Percentiles rank a stretch among this genome's conserved stretches.
Evolutionary conservation across 1,140 invertebrate species (phyloP).

Genomic region (Phenacoccus solenopsis): DNA sequence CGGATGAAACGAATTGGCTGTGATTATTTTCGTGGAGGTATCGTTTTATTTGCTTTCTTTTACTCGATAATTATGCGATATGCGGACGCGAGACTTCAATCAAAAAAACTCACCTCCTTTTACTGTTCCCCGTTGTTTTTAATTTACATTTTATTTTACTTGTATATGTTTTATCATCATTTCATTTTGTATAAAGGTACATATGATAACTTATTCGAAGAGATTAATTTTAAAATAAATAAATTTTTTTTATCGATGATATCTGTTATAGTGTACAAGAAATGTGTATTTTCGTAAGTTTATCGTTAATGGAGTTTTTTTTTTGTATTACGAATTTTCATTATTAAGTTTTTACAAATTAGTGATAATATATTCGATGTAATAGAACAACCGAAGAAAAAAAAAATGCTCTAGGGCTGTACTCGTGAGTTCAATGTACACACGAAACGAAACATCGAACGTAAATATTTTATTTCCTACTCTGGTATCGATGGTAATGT

Average conservation of each 20-base stretch:
- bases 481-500: too few species aligned
- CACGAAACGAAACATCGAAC: too few species aligned
- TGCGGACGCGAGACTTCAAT: background rate
- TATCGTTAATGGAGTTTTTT: background rate
- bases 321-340: background rate
- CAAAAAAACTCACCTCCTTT: background rate
- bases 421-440: too few species aligned
- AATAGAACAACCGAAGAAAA: too few species aligned
- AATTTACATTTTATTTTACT: background rate
- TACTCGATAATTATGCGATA: background rate
- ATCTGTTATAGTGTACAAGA: background rate
- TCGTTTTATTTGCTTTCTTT: slow-evolving; percentile 2
- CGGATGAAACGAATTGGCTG: slow-evolving; percentile 6
- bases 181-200: too few species aligned
- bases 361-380: too few species aligned
- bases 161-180: slow-evolving; percentile 3
- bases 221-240: background rate
- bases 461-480: too few species aligned
- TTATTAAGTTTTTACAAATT: slow-evolving; percentile 4
- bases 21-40: slow-evolving; percentile 8
- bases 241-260: background rate
- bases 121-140: background rate
- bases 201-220: background rate
- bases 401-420: too few species aligned
- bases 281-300: background rate